Evolutionary conservation across 2,113 vertebrate species (phyloP).

Genomic region (Aldabrachelys gigantea): DNA sequence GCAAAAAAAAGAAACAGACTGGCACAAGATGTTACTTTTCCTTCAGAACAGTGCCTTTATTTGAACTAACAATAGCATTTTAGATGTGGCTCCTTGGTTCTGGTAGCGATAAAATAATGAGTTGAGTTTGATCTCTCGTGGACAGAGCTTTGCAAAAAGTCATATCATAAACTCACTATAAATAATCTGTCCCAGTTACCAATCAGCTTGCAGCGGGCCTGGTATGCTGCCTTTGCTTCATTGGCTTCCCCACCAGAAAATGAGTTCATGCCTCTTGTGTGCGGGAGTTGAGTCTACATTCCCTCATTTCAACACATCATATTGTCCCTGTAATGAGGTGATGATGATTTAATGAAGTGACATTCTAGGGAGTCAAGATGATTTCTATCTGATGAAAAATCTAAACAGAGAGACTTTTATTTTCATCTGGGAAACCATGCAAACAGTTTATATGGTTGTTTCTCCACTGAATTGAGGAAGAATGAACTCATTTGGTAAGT

Average conservation of each 20-base stretch:
- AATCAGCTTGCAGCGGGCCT: constrained; percentile 33
- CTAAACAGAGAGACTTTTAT: not conserved
- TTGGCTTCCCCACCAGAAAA: constrained; percentile 8
- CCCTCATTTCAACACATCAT: constrained; percentile 39
- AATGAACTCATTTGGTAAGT: not conserved
- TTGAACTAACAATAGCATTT: not conserved
- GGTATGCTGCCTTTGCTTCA: constrained; percentile 22
- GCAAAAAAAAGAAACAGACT: not conserved
- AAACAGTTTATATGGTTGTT: not conserved
- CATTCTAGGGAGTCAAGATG: constrained; percentile 30
- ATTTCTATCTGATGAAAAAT: constrained; percentile 39
- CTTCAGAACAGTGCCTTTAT: constrained; percentile 24
- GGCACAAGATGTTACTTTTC: not conserved
- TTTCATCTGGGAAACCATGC: not conserved
- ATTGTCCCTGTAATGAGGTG: constrained; percentile 60
- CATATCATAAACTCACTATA: constrained; percentile 11
- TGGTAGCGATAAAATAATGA: constrained; percentile 1
- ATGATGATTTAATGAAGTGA: constrained; percentile 59
- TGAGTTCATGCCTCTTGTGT: constrained; percentile 62
- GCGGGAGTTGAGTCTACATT: constrained; percentile 28
- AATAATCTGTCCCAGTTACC: constrained; percentile 53
- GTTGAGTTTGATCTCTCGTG: not conserved
- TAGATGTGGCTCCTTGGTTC: not conserved
- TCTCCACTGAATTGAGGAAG: not conserved
- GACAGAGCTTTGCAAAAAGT: constrained; percentile 37